Evolutionary conservation across 2,113 vertebrate genomes (phyloP).

Genomic region (Copsychus sechellarum): DNA sequence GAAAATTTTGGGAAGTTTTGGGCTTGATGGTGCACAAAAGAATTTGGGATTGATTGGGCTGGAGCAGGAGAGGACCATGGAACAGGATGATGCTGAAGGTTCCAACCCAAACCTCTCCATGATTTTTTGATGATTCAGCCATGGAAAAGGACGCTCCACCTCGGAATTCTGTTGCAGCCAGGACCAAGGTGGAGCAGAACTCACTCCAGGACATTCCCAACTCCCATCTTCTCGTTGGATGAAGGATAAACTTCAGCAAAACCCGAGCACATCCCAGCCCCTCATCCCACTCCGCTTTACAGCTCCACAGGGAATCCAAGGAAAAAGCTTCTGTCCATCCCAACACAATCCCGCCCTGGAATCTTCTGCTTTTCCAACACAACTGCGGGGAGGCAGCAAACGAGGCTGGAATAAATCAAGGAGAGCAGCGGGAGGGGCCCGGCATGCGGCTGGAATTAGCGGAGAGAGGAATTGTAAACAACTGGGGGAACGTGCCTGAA

Average conservation of each 20-base stretch:
- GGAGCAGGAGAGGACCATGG: neutral
- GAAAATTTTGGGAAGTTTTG: neutral
- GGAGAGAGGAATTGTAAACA: slow-evolving; percentile 23
- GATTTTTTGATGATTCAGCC: no score
- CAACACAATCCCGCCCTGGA: neutral
- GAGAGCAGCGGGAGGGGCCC: slow-evolving; percentile 3
- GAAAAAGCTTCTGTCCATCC: neutral
- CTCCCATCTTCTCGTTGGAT: rapidly evolving
- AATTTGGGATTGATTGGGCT: neutral
- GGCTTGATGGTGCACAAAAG: neutral
- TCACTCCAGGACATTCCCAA: neutral
- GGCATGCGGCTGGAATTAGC: neutral
- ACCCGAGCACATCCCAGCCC: neutral
- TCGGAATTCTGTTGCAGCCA: neutral
- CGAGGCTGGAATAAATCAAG: neutral
- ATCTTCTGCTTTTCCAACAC: neutral
- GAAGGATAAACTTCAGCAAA: neutral
- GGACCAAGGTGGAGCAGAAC: no score
- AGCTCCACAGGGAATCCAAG: neutral
- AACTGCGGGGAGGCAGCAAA: neutral
- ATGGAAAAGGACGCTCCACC: neutral
- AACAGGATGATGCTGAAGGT: neutral
- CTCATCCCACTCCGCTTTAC: neutral
- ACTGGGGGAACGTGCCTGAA: slow-evolving; percentile 32
- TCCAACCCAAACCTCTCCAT: neutral